phyloP scores from a whole-genome alignment of 2,888 invertebrate species.

The Dorcus parallelipipedus region DNA sequence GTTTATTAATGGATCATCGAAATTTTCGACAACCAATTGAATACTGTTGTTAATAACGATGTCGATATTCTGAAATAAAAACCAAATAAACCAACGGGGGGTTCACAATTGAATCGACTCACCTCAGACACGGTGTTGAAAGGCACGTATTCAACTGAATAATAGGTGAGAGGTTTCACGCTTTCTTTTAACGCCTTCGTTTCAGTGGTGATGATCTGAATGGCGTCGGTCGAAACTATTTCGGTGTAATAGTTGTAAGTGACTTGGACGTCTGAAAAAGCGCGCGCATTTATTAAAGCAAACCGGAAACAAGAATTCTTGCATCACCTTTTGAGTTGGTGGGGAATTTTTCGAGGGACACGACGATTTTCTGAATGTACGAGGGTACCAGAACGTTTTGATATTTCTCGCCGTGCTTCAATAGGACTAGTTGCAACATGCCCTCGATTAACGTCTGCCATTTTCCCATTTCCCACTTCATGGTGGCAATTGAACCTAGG shows the following conservation, averaged over 20 bases:
- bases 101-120: constrained; percentile 3
- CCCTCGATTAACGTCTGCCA: constrained; percentile 90
- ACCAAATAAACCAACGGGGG: background rate
- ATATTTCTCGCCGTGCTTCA: constrained; percentile 60
- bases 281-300: background rate
- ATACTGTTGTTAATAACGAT: constrained; percentile 39
- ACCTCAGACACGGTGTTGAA: constrained; percentile 22
- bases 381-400: constrained; percentile 71
- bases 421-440: constrained; percentile 75
- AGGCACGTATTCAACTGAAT: constrained; percentile 39
- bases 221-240: constrained; percentile 36
- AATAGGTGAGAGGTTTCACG: constrained; percentile 33
- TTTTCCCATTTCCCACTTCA: constrained; percentile 46
- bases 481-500: constrained; percentile 31
- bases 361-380: constrained; percentile 53
- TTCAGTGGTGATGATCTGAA: constrained; percentile 40
- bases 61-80: constrained; percentile 38
- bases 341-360: constrained; percentile 40
- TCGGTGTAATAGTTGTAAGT: constrained; percentile 40
- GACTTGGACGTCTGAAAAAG: constrained; percentile 32
- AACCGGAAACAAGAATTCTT: background rate
- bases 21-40: constrained; percentile 38
- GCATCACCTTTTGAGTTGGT: constrained; percentile 26
- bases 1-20: constrained; percentile 30
- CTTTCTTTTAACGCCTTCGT: constrained; percentile 32